These are phyloP conservation scores for Dicyrtomina minuta DNA, from an alignment of 2,888 invertebrate species.

Conservation along the genomic window DNA sequence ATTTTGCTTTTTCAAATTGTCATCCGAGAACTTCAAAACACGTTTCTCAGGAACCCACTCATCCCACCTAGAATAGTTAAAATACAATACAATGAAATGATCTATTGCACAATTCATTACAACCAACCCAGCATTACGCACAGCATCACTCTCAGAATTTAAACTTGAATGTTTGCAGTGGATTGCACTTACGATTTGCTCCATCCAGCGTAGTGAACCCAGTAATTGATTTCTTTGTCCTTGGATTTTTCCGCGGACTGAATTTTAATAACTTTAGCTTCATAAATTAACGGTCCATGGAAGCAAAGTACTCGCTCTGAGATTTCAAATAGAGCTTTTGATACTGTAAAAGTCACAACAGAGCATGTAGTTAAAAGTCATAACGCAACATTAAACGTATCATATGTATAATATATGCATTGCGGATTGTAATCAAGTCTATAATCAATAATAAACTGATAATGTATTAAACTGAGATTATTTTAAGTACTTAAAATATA, in stretches of 20 bases:
- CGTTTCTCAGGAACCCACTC: conserved; percentile 90
- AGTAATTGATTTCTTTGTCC: conserved; percentile 67
- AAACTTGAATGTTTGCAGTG: too few relatives aligned
- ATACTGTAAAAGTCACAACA: conserved; percentile 12
- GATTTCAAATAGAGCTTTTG: conserved; percentile 31
- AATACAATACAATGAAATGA: neutral
- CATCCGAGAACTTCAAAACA: conserved; percentile 85
- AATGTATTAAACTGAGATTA: too few relatives aligned
- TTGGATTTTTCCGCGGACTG: conserved; percentile 83
- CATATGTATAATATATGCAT: too few relatives aligned
- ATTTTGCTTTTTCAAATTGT: conserved; percentile 82
- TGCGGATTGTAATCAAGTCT: too few relatives aligned
- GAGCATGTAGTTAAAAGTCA: too few relatives aligned
- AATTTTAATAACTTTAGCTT: conserved; percentile 90
- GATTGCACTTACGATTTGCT: conserved; percentile 80
- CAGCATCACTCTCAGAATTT: too few relatives aligned
- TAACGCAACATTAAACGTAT: too few relatives aligned
- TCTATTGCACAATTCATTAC: too few relatives aligned
- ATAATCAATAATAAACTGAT: too few relatives aligned
- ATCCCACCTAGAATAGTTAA: conserved; percentile 73
- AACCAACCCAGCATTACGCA: neutral
- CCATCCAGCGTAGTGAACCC: conserved; percentile 96
- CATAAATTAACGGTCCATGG: conserved; percentile 93
- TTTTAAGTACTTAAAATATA: too few relatives aligned
- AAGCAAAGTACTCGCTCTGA: conserved; percentile 77